Conservation (phyloP, 2,888 invertebrate genomes). For the Urechis unicinctus region DNA sequence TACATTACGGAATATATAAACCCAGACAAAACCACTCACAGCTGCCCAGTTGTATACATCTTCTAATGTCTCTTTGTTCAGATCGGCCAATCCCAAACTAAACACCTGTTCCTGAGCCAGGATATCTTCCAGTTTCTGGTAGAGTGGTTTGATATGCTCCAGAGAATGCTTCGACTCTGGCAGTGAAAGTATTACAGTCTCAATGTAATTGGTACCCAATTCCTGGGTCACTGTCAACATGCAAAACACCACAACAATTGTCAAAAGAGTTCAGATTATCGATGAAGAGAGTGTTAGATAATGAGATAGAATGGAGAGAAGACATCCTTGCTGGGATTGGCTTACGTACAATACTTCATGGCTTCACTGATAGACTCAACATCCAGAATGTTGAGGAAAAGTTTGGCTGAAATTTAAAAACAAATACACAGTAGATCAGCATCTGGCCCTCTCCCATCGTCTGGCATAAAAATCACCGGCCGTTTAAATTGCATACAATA, state of each 20-base stretch:
- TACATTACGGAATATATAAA: not conserved
- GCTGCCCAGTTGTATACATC: slow-evolving; percentile 69
- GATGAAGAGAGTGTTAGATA: too few relatives aligned
- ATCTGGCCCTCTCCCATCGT: too few relatives aligned
- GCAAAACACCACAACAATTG: too few relatives aligned
- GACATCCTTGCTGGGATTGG: not conserved
- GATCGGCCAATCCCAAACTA: slow-evolving; percentile 79
- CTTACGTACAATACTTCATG: slow-evolving; percentile 65
- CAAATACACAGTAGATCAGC: too few relatives aligned
- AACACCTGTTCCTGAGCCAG: slow-evolving; percentile 62
- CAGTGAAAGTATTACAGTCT: slow-evolving; percentile 77
- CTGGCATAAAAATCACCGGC: too few relatives aligned
- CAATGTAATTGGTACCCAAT: slow-evolving; percentile 67
- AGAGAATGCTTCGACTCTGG: slow-evolving; percentile 27
- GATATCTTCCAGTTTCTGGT: slow-evolving; percentile 71
- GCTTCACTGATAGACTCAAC: slow-evolving; percentile 65
- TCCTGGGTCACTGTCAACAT: slow-evolving; percentile 63
- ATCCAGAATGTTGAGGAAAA: slow-evolving; percentile 71
- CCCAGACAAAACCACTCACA: too few relatives aligned
- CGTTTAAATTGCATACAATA: too few relatives aligned
- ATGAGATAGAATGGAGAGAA: not conserved
- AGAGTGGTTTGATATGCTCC: slow-evolving; percentile 60
- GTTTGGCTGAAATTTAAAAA: slow-evolving; percentile 59
- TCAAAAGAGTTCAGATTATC: too few relatives aligned
- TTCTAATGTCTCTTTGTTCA: slow-evolving; percentile 75